Base-by-base conservation (phyloP, 2,797 vertebrate species). In the Mormyrops boulengeri region DNA sequence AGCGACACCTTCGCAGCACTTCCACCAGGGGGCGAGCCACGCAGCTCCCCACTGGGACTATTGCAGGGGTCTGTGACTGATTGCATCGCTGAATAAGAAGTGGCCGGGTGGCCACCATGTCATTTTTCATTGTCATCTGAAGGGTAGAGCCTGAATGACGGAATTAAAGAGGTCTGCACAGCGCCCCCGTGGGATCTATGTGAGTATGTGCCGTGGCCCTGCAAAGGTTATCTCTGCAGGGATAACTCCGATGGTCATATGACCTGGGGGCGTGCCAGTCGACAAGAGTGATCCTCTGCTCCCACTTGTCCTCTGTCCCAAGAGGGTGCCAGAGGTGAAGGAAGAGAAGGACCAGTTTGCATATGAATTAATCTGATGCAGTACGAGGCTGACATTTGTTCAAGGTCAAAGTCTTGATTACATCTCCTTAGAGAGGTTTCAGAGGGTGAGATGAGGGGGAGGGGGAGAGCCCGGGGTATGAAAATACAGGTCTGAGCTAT, bases 371-470 rank as follows among this genome's bases (percentile, higher is more conserved):
- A 44, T 57, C 69, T 47, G n/a, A 17, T 38, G 87, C 53, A 60
- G 52, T 84, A 55, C 14, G 38, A 50, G 49, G 34, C 66, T 90
- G 50, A 80, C 52, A 30, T 53, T 47, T n/a, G n/a, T 50, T 50
- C 89, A 90, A 90, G 89, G 89, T 90, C 89, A 90, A 14, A 82
- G 89, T 34, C 22, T 90, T 62, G 86, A 90, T 80, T 80, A 88
- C 62, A 62, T 82, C 89, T 90, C 86, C 87, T n/a, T 49, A 49
- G 69, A 90, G 86, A 57, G 62, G 8, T 77, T n/a, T 80, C 50
- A 62, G 80, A 60, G 38, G n/a, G n/a, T 50, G 86, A 55, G 30
- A 41, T 3, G 69, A 7, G 17, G 26, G 69, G 19, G 85, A n/a
- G 88, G 22, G 38, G 3, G 19, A 34, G 50, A 17, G 50, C 0